Percentiles rank a stretch among this genome's conserved stretches.
Conservation (phyloP, 2,797 vertebrate genomes). For the Syndactyla subalaris region DNA sequence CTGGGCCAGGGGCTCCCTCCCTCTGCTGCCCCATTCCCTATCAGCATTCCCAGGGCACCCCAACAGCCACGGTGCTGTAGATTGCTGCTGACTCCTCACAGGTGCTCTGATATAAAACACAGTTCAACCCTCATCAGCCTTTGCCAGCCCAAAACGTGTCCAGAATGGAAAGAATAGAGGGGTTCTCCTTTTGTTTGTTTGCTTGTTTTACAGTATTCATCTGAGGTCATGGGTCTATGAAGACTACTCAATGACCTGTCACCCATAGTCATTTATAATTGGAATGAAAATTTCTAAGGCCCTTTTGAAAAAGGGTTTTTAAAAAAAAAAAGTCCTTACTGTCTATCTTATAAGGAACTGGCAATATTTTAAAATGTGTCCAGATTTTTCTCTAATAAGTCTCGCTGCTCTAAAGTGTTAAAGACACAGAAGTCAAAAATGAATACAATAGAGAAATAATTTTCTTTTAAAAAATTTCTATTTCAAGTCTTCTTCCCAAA, state of each 20-base stretch:
- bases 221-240: neutral
- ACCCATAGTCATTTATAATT: neutral
- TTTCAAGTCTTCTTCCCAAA: neutral
- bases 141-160: neutral
- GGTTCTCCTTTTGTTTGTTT: neutral
- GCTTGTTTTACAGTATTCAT: neutral
- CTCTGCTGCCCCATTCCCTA: no score
- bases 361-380: neutral
- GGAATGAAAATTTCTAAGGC: neutral
- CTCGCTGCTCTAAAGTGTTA: neutral
- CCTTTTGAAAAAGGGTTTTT: neutral
- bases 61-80: accelerated
- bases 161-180: neutral
- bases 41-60: accelerated
- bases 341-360: neutral
- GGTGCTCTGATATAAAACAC: neutral
- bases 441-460: neutral
- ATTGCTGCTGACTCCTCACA: neutral
- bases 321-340: neutral
- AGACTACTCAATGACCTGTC: neutral
- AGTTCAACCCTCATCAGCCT: neutral
- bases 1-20: neutral
- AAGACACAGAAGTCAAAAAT: neutral
- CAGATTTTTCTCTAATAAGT: neutral
- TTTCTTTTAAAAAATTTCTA: neutral